Percentiles rank a stretch among this genome's conserved stretches.
phyloP scores from a whole-genome alignment of 2,113 vertebrate genomes.

The Sporophila hypoxantha region DNA sequence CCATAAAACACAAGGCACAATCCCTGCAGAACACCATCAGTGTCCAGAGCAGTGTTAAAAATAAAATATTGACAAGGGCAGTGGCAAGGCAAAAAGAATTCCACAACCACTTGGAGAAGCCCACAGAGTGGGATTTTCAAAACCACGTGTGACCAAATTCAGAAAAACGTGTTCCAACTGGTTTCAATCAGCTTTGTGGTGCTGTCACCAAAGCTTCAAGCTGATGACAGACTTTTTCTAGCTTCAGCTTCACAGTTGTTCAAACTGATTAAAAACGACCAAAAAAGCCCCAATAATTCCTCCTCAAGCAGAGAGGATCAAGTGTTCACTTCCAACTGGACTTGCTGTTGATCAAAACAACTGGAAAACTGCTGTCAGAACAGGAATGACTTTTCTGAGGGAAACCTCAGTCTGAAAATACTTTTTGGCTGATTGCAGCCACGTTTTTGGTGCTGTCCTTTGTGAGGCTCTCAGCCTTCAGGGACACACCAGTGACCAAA shows the following conservation, averaged over 20 bases:
- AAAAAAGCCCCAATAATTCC: background rate
- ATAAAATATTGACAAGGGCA: background rate
- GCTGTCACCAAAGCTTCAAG: background rate
- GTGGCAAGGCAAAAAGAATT: background rate
- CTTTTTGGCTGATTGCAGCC: background rate
- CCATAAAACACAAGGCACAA: background rate
- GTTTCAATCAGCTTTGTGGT: background rate
- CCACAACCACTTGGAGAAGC: background rate
- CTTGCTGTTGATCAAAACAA: constrained; percentile 6
- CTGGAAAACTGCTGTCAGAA: constrained; percentile 16
- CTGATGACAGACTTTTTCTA: background rate
- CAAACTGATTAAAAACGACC: background rate
- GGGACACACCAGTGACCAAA: background rate
- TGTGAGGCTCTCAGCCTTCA: background rate
- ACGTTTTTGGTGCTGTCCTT: background rate
- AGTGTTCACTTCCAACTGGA: background rate
- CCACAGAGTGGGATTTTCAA: background rate
- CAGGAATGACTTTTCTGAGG: background rate
- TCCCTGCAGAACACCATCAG: background rate
- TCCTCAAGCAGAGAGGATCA: background rate
- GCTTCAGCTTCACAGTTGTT: background rate
- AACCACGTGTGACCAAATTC: background rate
- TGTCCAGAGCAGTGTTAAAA: background rate
- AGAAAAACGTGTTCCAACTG: background rate
- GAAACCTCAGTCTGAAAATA: background rate